phyloP scores from a whole-genome alignment of 2,797 vertebrate genomes.

The Orientallactaga sibirica region DNA sequence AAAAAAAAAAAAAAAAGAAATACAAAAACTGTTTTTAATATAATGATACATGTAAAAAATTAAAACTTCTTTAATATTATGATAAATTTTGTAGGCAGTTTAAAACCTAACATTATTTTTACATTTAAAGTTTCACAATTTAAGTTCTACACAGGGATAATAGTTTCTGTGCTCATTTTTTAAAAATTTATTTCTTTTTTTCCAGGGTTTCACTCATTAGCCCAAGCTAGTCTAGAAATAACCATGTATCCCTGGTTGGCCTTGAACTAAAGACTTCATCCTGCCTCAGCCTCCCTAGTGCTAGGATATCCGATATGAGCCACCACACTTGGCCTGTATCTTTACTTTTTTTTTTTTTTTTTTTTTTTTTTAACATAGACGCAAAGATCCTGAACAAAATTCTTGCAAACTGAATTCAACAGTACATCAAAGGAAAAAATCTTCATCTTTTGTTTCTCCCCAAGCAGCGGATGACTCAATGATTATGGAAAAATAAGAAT shows the following conservation, averaged over 20 bases:
- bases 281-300: background rate
- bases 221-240: background rate
- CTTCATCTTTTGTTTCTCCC: conserved; percentile 58
- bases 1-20: background rate
- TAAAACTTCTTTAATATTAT: background rate
- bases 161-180: background rate
- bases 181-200: background rate
- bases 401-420: too few species aligned
- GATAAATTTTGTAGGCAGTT: background rate
- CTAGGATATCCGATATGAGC: background rate
- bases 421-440: too few species aligned
- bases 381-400: too few species aligned
- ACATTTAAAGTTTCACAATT: background rate
- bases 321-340: background rate
- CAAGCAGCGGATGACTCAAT: conserved; percentile 63
- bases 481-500: conserved; percentile 76
- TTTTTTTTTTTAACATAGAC: too few species aligned
- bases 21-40: background rate
- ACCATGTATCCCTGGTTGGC: background rate
- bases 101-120: background rate
- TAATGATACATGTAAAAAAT: background rate
- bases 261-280: background rate
- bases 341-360: too few species aligned
- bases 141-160: background rate
- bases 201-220: background rate